These are phyloP conservation scores for Drosophila nr. perissopoda DNA, from an alignment of 2,888 invertebrate species.

Conservation along the genomic window DNA sequence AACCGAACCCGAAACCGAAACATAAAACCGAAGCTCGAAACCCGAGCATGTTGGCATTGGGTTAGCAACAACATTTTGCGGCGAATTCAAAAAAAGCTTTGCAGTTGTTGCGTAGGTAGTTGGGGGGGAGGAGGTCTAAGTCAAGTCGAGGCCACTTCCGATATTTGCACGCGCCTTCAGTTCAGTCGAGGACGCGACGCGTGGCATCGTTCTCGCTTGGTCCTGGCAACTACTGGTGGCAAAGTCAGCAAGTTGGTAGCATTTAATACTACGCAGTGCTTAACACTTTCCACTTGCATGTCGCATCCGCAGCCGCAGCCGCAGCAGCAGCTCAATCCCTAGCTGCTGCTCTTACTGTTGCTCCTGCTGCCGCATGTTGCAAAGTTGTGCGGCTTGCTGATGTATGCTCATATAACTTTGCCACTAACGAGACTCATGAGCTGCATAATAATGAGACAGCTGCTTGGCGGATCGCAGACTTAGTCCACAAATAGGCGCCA, in stretches of 20 bases:
- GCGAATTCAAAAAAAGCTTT: slow-evolving; percentile 61
- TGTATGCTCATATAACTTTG: slow-evolving; percentile 80
- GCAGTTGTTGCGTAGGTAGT: slow-evolving; percentile 4
- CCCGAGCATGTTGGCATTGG: slow-evolving; percentile 36
- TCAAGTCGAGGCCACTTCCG: slow-evolving; percentile 55
- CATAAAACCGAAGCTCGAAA: slow-evolving; percentile 11
- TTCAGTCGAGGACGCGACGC: slow-evolving; percentile 14
- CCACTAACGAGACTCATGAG: slow-evolving; percentile 80
- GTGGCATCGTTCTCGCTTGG: slow-evolving; percentile 11
- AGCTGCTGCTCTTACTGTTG: not conserved
- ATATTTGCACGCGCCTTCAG: slow-evolving; percentile 35
- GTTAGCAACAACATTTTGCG: slow-evolving; percentile 52
- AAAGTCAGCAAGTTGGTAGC: slow-evolving; percentile 62
- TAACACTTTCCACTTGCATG: slow-evolving; percentile 74
- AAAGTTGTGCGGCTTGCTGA: slow-evolving; percentile 74
- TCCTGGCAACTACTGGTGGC: slow-evolving; percentile 4
- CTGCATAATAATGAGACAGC: slow-evolving; percentile 73
- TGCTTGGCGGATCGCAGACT: slow-evolving; percentile 32
- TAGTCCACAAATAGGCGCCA: slow-evolving; percentile 60
- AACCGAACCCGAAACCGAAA: slow-evolving; percentile 8
- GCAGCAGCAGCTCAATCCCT: not conserved
- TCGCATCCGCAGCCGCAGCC: slow-evolving; percentile 30
- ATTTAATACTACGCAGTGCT: slow-evolving; percentile 69
- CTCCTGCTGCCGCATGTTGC: slow-evolving; percentile 56
- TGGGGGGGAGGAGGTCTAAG: slow-evolving; percentile 20